Conservation (phyloP, 2,113 vertebrate species). For the Numenius arquata region DNA sequence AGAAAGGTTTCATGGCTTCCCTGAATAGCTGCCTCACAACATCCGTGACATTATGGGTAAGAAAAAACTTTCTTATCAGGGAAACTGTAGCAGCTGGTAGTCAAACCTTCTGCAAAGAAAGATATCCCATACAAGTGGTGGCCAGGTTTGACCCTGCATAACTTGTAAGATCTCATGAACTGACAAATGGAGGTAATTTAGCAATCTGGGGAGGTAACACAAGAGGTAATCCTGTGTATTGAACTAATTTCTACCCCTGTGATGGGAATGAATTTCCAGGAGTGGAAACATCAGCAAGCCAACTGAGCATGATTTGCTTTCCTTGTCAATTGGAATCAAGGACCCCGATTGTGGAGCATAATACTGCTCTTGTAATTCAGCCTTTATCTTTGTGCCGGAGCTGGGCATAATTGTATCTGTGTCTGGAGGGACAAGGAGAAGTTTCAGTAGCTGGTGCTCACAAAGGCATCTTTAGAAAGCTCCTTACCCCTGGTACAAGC, state of each 20-base stretch:
- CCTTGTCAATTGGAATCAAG: slow-evolving; percentile 3
- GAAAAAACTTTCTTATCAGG: slow-evolving; percentile 24
- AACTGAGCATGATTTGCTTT: background rate
- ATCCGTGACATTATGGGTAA: background rate
- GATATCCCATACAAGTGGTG: background rate
- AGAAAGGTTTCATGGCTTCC: background rate
- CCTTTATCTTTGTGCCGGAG: slow-evolving; percentile 41
- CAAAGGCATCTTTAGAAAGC: slow-evolving; percentile 64
- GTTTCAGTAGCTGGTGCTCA: slow-evolving; percentile 39
- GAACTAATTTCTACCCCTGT: background rate
- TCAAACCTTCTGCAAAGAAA: slow-evolving; percentile 9
- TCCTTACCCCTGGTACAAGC: slow-evolving; percentile 22
- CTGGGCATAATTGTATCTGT: slow-evolving; percentile 57
- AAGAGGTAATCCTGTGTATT: background rate
- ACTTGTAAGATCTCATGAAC: background rate
- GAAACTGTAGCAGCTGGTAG: slow-evolving; percentile 1
- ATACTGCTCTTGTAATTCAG: slow-evolving; percentile 51
- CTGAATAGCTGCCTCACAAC: background rate
- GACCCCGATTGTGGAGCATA: slow-evolving; percentile 38
- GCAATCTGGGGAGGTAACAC: background rate
- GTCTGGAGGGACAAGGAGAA: slow-evolving; percentile 47
- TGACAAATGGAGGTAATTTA: background rate
- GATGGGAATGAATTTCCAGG: background rate
- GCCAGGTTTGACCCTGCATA: background rate
- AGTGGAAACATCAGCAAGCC: background rate